phyloP scores from a whole-genome alignment of 2,113 vertebrate genomes.

The Nematolebias whitei region DNA sequence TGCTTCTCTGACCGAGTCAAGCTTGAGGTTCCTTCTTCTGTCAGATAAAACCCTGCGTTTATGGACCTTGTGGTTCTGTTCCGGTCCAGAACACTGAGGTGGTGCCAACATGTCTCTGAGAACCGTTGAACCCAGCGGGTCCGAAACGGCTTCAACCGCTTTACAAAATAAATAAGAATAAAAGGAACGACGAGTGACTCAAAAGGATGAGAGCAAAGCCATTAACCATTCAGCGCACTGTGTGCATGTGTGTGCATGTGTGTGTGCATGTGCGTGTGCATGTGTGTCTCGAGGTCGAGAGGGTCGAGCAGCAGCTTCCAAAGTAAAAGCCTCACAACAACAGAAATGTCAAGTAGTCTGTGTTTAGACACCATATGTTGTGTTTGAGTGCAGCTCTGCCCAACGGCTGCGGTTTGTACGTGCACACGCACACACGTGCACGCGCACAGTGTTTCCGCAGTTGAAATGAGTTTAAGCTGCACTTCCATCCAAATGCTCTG shows the following conservation, averaged over 20 bases:
- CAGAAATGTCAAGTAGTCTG: slow-evolving; percentile 76
- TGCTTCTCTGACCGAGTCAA: too few relatives aligned
- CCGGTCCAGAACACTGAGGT: too few relatives aligned
- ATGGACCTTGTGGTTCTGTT: too few relatives aligned
- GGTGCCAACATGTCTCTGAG: too few relatives aligned
- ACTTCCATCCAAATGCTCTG: too few relatives aligned
- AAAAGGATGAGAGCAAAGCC: slow-evolving; percentile 3
- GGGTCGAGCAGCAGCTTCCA: slow-evolving; percentile 57
- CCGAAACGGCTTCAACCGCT: neutral
- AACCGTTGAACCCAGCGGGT: neutral
- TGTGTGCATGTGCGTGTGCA: slow-evolving; percentile 10
- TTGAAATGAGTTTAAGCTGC: neutral
- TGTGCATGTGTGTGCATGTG: neutral
- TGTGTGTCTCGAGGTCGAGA: slow-evolving; percentile 40
- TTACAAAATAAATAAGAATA: too few relatives aligned
- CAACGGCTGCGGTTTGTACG: too few relatives aligned
- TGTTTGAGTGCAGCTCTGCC: slow-evolving; percentile 56
- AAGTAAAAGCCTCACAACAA: slow-evolving; percentile 66
- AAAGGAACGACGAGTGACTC: neutral
- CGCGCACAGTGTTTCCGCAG: neutral
- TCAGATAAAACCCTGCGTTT: too few relatives aligned
- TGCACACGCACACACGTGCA: neutral
- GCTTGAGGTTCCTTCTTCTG: too few relatives aligned
- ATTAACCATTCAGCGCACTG: neutral
- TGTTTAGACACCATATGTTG: slow-evolving; percentile 76